Evolutionary conservation across 2,113 vertebrate genomes (phyloP).

Genomic region (Sprattus sprattus): DNA sequence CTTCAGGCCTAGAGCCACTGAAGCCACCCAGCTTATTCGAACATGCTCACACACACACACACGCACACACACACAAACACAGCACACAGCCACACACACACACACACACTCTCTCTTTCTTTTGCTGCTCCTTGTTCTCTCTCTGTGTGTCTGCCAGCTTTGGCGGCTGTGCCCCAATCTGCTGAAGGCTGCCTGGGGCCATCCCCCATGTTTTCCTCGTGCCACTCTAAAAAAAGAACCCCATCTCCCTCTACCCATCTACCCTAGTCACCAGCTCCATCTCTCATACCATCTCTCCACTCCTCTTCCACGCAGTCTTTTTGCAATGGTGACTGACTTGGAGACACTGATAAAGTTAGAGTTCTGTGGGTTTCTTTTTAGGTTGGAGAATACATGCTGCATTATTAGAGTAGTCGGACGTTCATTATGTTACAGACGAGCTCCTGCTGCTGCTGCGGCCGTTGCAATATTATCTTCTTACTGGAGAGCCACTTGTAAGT

Average conservation of each 20-base stretch:
- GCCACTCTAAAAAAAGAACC: slow-evolving; percentile 1
- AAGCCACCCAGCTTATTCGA: background rate
- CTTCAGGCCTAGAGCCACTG: background rate
- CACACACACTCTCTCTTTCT: background rate
- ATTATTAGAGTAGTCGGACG: background rate
- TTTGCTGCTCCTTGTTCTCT: background rate
- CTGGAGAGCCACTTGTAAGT: background rate
- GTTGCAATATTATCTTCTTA: background rate
- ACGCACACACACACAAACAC: background rate
- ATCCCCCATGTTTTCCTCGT: background rate
- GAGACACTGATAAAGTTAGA: background rate
- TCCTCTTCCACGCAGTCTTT: background rate
- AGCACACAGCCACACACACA: background rate
- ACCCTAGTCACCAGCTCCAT: background rate
- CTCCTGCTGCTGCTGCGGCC: background rate
- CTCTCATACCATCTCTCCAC: background rate
- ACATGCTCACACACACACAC: background rate
- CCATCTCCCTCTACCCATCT: background rate
- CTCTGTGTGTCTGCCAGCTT: background rate
- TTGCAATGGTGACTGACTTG: background rate
- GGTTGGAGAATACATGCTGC: background rate
- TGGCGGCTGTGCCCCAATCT: background rate
- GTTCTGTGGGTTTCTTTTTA: background rate
- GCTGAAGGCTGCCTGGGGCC: background rate
- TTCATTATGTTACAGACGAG: background rate